Evolutionary conservation across 2,797 vertebrate species (phyloP).

Genomic region (Channallabes apus): DNA sequence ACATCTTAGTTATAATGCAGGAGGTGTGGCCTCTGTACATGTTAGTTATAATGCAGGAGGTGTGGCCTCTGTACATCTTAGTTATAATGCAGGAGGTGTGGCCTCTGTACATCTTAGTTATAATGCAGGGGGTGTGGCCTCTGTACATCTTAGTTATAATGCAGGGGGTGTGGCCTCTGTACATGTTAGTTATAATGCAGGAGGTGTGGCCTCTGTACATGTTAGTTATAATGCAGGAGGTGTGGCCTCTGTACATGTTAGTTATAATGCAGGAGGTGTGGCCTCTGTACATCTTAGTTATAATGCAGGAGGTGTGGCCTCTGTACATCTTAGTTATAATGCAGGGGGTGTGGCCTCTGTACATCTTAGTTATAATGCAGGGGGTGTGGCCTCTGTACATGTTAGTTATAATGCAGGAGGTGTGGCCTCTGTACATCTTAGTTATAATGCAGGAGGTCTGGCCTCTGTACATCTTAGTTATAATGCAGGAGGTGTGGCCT

Average conservation of each 20-base stretch:
- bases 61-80: neutral
- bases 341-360: neutral
- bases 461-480: neutral
- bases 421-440: neutral
- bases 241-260: neutral
- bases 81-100: neutral
- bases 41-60: neutral
- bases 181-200: neutral
- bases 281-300: neutral
- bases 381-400: neutral
- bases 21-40: neutral
- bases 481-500: neutral
- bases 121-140: neutral
- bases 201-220: neutral
- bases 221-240: neutral
- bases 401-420: neutral
- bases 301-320: neutral
- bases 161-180: neutral
- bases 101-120: neutral
- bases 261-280: neutral
- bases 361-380: neutral
- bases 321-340: neutral
- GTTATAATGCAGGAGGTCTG: neutral
- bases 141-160: neutral
- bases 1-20: neutral